Conservation (phyloP, 2,113 vertebrate genomes). For the Amphiprion ocellaris region DNA sequence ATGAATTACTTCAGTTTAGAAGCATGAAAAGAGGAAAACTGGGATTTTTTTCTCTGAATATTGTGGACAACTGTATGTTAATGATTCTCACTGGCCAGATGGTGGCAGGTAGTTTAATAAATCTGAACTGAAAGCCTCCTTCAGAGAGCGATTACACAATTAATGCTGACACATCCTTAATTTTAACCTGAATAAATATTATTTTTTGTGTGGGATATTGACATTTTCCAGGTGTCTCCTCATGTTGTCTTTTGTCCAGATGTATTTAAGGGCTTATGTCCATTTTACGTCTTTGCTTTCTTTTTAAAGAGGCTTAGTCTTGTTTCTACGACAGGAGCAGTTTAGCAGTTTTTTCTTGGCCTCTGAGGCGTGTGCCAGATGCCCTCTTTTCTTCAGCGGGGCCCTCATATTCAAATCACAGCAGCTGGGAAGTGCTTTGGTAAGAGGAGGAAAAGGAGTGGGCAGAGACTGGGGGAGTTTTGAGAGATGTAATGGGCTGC, state of each 20-base stretch:
- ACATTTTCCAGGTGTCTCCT: constrained; percentile 38
- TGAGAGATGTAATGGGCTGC: constrained; percentile 62
- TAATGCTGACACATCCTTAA: not conserved
- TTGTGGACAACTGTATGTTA: constrained; percentile 56
- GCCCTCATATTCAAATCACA: constrained; percentile 78
- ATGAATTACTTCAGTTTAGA: not conserved
- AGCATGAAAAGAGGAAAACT: not conserved
- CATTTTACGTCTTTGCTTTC: constrained; percentile 42
- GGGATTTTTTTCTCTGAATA: constrained; percentile 7
- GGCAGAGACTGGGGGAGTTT: constrained; percentile 57
- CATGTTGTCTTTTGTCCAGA: constrained; percentile 25
- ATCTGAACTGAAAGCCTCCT: constrained; percentile 49
- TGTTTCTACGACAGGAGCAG: constrained; percentile 69
- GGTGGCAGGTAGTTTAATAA: constrained; percentile 47
- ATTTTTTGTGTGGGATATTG: not conserved
- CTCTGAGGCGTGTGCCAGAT: constrained; percentile 80
- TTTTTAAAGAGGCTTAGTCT: constrained; percentile 61
- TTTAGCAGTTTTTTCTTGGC: constrained; percentile 51
- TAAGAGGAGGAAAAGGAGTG: constrained; percentile 61
- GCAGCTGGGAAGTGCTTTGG: constrained; percentile 80
- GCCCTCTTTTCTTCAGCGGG: constrained; percentile 78
- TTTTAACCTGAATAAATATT: constrained; percentile 24
- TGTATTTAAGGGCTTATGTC: constrained; percentile 36
- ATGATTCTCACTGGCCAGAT: constrained; percentile 49
- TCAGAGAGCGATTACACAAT: constrained; percentile 32